Conservation (phyloP, 1,140 invertebrate genomes). For the Amphibalanus amphitrite region DNA sequence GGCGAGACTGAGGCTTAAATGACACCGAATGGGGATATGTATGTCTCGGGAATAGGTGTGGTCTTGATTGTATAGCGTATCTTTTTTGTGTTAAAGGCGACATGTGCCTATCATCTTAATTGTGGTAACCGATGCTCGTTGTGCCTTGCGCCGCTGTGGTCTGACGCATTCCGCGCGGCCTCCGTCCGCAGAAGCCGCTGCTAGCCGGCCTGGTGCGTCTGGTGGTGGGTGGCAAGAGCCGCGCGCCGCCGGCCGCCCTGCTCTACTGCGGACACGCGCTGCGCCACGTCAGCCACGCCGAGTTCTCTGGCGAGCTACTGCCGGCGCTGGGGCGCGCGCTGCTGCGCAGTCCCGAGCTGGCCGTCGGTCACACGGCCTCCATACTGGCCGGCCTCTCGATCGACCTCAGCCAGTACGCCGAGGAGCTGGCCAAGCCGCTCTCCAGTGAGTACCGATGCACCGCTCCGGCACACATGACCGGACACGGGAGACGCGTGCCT, state of each 20-base stretch:
- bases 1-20: no score
- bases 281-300: constrained; percentile 41
- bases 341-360: constrained; percentile 83
- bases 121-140: no score
- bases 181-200: constrained; percentile 11
- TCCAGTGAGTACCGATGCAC: constrained; percentile 36
- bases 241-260: constrained; percentile 11
- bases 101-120: no score
- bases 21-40: no score
- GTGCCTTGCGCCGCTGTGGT: no score
- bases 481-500: neutral
- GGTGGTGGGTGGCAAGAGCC: constrained; percentile 6
- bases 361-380: constrained; percentile 56
- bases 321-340: constrained; percentile 79
- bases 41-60: no score
- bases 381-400: constrained; percentile 50
- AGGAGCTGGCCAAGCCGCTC: constrained; percentile 64
- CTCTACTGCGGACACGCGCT: constrained; percentile 35
- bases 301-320: constrained; percentile 55
- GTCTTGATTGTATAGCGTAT: no score
- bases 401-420: constrained; percentile 58
- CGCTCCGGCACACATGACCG: neutral
- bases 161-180: constrained; percentile 13
- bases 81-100: no score
- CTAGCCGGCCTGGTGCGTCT: neutral